These are phyloP conservation scores for Synanceia verrucosa DNA, from an alignment of 2,797 vertebrate genomes.

Conservation along the genomic window DNA sequence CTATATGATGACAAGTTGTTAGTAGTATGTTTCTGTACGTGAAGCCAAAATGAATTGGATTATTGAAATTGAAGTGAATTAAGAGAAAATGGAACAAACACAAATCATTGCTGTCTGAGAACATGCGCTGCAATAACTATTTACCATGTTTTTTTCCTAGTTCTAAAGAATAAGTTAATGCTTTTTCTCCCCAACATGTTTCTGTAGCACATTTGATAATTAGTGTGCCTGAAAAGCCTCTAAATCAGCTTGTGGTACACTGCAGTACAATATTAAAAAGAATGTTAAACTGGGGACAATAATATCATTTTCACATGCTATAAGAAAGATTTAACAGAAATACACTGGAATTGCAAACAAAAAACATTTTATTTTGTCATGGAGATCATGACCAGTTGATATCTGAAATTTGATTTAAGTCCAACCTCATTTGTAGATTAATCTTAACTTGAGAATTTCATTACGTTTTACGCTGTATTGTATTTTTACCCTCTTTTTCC, in stretches of 20 bases:
- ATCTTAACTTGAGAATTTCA: neutral
- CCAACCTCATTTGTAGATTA: neutral
- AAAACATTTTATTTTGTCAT: neutral
- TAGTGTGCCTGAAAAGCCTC: neutral
- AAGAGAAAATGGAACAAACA: neutral
- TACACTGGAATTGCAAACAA: neutral
- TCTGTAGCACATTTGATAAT: neutral
- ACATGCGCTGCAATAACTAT: slow-evolving; percentile 14
- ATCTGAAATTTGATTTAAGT: neutral
- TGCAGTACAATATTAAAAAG: neutral
- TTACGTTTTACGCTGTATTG: neutral
- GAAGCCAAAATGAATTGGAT: neutral
- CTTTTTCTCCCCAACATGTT: neutral
- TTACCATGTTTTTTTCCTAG: slow-evolving; percentile 1
- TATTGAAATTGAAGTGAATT: no score
- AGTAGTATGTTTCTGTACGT: neutral
- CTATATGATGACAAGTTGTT: neutral
- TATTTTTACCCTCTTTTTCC: neutral
- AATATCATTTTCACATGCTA: neutral
- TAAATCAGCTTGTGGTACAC: neutral
- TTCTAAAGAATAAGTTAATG: neutral
- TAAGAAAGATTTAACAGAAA: neutral
- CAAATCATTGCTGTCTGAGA: slow-evolving; percentile 31
- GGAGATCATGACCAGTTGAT: neutral
- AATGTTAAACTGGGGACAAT: neutral